Conservation (phyloP, 2,888 invertebrate species). For the Heliconius charithonia region DNA sequence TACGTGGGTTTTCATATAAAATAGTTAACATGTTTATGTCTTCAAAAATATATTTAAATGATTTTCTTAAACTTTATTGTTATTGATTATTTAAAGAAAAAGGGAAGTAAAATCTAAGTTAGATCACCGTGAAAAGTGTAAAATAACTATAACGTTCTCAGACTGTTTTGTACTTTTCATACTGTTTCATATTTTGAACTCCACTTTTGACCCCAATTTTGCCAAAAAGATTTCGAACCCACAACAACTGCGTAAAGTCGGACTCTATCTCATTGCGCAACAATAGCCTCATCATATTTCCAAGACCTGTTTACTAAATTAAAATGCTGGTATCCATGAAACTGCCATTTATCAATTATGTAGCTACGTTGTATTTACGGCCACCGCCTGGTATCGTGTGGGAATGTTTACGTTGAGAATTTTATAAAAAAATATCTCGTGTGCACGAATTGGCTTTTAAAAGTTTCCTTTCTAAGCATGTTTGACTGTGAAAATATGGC, state of each 20-base stretch:
- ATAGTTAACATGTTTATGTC: no score
- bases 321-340: neutral
- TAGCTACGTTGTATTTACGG: slow-evolving; percentile 27
- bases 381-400: slow-evolving; percentile 29
- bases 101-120: no score
- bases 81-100: no score
- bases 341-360: slow-evolving; percentile 34
- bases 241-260: neutral
- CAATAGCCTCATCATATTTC: neutral
- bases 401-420: slow-evolving; percentile 36
- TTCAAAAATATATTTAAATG: no score
- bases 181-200: no score
- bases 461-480: neutral
- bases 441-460: neutral
- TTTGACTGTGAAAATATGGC: neutral
- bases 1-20: neutral
- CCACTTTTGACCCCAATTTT: neutral
- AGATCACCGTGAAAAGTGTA: no score
- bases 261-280: neutral
- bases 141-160: no score
- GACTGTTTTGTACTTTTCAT: no score
- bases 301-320: neutral
- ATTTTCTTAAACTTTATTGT: no score
- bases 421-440: slow-evolving; percentile 20
- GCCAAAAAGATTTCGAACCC: neutral